Conservation (phyloP, 1,140 invertebrate genomes). For the Papilio xuthus region DNA sequence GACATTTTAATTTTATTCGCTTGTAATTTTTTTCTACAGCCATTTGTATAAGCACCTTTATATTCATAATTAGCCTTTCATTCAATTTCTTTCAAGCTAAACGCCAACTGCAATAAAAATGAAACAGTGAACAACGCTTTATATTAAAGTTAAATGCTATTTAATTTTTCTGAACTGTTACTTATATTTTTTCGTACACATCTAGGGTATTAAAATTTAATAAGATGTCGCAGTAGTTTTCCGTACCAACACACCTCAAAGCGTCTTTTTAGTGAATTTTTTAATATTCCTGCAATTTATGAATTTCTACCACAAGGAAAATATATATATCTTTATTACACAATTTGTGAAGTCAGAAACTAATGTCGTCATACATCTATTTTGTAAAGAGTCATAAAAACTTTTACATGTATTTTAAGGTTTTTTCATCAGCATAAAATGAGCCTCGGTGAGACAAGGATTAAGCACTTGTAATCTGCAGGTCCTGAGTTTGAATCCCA, state of each 20-base stretch:
- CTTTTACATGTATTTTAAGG: neutral
- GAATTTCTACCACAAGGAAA: neutral
- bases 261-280: conserved; percentile 3
- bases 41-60: neutral
- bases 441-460: too few species aligned
- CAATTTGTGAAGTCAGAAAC: neutral
- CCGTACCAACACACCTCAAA: neutral
- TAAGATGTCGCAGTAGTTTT: conserved; percentile 7
- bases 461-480: too few species aligned
- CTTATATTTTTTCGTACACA: neutral
- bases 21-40: too few species aligned
- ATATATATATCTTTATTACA: neutral
- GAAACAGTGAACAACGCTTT: neutral
- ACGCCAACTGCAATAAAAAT: conserved; percentile 1
- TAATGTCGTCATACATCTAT: neutral
- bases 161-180: conserved; percentile 12
- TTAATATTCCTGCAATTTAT: conserved; percentile 2
- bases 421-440: too few species aligned
- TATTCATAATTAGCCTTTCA: neutral
- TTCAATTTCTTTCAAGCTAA: conserved; percentile 2
- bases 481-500: too few species aligned
- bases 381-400: too few species aligned
- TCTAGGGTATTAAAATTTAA: neutral
- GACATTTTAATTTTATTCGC: too few species aligned
- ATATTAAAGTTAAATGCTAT: neutral